Conservation (phyloP, 2,888 invertebrate genomes). For the Ophraella communa region DNA sequence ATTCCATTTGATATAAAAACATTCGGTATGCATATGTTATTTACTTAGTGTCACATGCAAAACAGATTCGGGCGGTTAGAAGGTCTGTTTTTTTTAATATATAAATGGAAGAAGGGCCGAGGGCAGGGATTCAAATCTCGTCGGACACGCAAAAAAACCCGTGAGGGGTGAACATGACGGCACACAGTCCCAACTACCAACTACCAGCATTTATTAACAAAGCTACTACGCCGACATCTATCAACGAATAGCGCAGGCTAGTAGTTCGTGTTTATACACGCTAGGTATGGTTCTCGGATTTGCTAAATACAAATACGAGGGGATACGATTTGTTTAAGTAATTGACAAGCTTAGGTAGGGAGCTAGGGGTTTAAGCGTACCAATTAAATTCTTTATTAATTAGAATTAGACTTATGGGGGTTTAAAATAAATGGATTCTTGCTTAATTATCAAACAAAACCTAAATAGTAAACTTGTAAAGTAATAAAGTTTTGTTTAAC, state of each 20-base stretch:
- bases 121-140: slow-evolving; percentile 22
- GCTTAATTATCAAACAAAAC: not conserved
- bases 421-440: no score
- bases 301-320: slow-evolving; percentile 7
- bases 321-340: not conserved
- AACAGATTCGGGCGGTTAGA: slow-evolving; percentile 15
- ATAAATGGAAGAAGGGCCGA: slow-evolving; percentile 14
- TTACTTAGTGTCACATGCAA: slow-evolving; percentile 20
- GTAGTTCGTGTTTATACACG: not conserved
- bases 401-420: no score
- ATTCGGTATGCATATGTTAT: slow-evolving; percentile 22
- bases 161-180: slow-evolving; percentile 14
- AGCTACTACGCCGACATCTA: slow-evolving; percentile 27
- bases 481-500: no score
- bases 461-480: no score
- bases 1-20: slow-evolving; percentile 27
- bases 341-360: not conserved
- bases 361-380: not conserved
- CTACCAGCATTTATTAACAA: slow-evolving; percentile 8
- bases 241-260: slow-evolving; percentile 17
- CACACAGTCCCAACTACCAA: no score
- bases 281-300: not conserved
- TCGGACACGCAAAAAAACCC: slow-evolving; percentile 11
- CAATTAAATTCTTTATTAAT: no score
- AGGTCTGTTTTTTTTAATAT: slow-evolving; percentile 19